These are phyloP conservation scores for Thalassoma bifasciatum DNA, from an alignment of 2,113 vertebrate genomes.

Conservation along the genomic window DNA sequence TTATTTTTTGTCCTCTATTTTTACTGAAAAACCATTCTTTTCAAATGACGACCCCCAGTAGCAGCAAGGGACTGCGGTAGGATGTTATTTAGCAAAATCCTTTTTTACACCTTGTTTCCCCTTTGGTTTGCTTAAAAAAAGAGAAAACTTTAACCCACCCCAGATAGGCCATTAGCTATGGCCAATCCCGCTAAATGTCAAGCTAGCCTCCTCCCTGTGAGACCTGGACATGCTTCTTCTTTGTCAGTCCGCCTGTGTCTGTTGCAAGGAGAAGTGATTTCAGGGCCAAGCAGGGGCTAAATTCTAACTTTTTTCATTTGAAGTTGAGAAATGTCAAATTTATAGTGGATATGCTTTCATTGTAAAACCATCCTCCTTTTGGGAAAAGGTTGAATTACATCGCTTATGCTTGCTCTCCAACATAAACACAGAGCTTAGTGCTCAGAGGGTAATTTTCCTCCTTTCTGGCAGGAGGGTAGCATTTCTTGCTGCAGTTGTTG, in stretches of 20 bases:
- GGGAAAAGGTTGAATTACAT: constrained; percentile 61
- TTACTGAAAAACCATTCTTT: background rate
- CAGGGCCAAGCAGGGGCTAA: constrained; percentile 23
- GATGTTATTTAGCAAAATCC: constrained; percentile 45
- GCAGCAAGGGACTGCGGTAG: constrained; percentile 31
- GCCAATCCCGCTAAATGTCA: constrained; percentile 65
- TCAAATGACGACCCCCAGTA: constrained; percentile 27
- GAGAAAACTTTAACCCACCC: constrained; percentile 49
- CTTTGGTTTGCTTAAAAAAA: constrained; percentile 50
- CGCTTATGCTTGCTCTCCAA: constrained; percentile 40
- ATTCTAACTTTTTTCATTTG: constrained; percentile 28
- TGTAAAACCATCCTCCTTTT: constrained; percentile 41
- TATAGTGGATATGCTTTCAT: constrained; percentile 46
- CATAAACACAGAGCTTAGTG: constrained; percentile 50
- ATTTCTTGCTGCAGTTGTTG: constrained; percentile 30
- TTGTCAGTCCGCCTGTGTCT: constrained; percentile 35
- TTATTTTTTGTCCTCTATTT: background rate
- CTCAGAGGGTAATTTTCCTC: constrained; percentile 29
- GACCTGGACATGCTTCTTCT: constrained; percentile 34
- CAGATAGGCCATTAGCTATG: constrained; percentile 51
- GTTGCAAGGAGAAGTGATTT: constrained; percentile 34
- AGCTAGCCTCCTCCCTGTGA: constrained; percentile 39
- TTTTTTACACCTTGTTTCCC: constrained; percentile 58
- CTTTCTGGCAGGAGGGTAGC: constrained; percentile 9
- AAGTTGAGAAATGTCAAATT: constrained; percentile 62